Base-by-base conservation (phyloP, 2,113 vertebrate species). In the Mirounga angustirostris region DNA sequence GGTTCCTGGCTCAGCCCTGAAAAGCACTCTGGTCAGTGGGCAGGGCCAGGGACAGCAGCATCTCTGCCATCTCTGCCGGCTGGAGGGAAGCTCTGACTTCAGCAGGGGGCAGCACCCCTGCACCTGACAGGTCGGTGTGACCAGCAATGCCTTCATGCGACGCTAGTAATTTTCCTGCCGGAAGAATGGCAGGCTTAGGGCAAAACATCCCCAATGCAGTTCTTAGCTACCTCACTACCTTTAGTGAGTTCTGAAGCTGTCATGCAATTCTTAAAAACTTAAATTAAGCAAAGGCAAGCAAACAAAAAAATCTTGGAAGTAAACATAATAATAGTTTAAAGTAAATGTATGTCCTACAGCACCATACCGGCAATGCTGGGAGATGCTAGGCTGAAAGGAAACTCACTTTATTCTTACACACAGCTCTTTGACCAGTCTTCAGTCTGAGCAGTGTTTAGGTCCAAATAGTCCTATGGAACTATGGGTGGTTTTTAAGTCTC, bases 271-370 rank as follows among this genome's bases (percentile, higher is more conserved):
- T 92, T 50, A 88, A 86, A 59, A 96, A 94, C 73, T 89, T 59
- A 90, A 91, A 59, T 74, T 11, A 94, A 89, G 28, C 24, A 89
- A 89, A 89, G 79, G 19, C 2, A 82, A 92, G 43, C 18, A 91
- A 90, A 61, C 30, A 86, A 67, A 90, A n/a, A 36, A 36, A n/a
- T 36, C 12, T 91, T 93, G 24, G 12, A 73, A 73, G 19, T 73
- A 89, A 79, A 76, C 84, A 46, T 79, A 83, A 82, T 85, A 56
- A 78, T 92, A 89, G 94, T 94, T 94, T 76, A 58, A 96, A 82
- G 19, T 94, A 71, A 90, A 56, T 58, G 10, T 91, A 52, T 88
- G 16, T 50, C 43, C 28, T 88, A 43, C 22, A 69, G 46, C 93
- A 54, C 24, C 63, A 69, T 81, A 79, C 52, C 2, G 28, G 56